Conservation (phyloP, 2,797 vertebrate genomes). For the Babyrousa celebensis region DNA sequence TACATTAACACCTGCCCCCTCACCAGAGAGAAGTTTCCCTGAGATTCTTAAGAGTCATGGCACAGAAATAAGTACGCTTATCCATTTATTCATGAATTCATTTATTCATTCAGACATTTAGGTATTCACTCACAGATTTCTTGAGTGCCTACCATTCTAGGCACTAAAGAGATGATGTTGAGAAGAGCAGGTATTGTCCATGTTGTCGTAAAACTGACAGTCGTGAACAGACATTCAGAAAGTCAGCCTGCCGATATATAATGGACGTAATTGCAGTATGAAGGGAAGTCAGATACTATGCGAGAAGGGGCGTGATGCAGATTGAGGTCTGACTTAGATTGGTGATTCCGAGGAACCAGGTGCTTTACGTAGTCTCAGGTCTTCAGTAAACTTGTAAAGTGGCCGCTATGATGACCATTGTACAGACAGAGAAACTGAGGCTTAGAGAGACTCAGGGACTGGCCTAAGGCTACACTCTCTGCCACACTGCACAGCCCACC, state of each 20-base stretch:
- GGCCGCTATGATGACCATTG: not conserved
- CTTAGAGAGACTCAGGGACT: not conserved
- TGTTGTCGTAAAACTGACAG: not conserved
- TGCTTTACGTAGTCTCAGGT: not conserved
- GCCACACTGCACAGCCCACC: not conserved
- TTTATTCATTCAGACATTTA: constrained; percentile 19
- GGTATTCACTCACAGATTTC: not conserved
- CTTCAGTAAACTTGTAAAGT: not conserved
- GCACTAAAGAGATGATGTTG: not conserved
- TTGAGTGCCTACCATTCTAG: not conserved
- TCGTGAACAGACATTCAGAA: not conserved
- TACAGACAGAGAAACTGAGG: not conserved
- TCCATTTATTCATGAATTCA: constrained; percentile 20
- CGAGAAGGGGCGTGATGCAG: not conserved
- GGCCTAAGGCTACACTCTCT: not conserved
- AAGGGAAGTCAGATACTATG: not conserved
- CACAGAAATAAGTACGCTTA: not conserved
- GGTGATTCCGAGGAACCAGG: not conserved
- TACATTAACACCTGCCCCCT: not conserved
- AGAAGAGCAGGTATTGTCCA: not conserved
- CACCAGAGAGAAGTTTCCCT: constrained; percentile 15
- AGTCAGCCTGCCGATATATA: not conserved
- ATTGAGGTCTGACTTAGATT: not conserved
- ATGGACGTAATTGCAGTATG: not conserved
- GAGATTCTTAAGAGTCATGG: constrained; percentile 4